phyloP scores from a whole-genome alignment of 2,113 vertebrate genomes.

The Gasterosteus nipponicus region DNA sequence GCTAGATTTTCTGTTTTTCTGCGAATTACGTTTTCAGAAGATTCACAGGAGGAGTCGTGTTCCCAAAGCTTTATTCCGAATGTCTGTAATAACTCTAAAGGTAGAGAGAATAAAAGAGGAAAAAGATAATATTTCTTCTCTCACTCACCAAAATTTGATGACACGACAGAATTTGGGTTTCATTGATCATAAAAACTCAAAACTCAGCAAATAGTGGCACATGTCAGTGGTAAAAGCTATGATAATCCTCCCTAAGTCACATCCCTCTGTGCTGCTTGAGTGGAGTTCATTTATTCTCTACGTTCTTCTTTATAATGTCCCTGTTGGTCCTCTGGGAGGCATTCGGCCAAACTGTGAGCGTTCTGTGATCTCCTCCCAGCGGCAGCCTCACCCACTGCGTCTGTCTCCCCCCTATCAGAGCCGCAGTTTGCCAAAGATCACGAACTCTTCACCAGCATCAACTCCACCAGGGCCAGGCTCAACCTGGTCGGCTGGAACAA shows the following conservation, averaged over 20 bases:
- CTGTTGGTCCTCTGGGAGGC: not conserved
- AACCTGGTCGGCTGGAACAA: conserved; percentile 98
- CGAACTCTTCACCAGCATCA: conserved; percentile 96
- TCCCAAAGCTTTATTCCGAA: not conserved
- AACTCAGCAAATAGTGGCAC: not conserved
- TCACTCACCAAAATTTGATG: not conserved
- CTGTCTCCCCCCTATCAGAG: conserved; percentile 77
- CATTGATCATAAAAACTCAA: conserved; percentile 32
- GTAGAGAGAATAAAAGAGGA: not conserved
- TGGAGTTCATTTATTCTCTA: not conserved
- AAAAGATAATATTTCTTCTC: not conserved
- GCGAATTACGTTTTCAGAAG: not conserved
- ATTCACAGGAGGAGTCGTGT: not conserved
- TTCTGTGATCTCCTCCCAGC: not conserved
- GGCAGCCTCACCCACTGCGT: not conserved
- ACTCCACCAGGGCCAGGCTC: conserved; percentile 90
- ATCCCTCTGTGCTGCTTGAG: not conserved
- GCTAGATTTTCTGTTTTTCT: not conserved
- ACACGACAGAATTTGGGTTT: not conserved
- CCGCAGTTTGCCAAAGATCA: conserved; percentile 99
- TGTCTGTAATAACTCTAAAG: conserved; percentile 3
- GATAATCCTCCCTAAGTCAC: not conserved
- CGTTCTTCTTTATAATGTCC: not conserved
- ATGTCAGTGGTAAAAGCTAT: not conserved
- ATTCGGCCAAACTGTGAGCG: not conserved